These are phyloP conservation scores for Cepaea nemoralis DNA, from an alignment of 1,140 invertebrate species.

Conservation along the genomic window DNA sequence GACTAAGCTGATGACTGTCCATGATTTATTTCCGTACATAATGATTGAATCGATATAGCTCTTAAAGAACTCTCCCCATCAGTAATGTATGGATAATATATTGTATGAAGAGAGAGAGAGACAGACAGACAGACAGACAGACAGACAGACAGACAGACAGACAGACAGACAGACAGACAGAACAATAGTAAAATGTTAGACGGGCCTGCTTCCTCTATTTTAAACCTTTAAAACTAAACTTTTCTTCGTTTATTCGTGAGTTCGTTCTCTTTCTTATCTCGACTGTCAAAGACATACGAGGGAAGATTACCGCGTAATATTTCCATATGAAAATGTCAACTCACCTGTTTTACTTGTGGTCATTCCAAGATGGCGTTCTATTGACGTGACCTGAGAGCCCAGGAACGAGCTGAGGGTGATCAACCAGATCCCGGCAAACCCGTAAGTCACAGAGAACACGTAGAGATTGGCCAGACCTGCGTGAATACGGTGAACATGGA, in stretches of 20 bases:
- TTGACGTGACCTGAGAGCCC: slow-evolving; percentile 43
- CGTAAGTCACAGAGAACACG: slow-evolving; percentile 26
- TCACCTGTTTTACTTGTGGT: slow-evolving; percentile 41
- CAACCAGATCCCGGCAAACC: slow-evolving; percentile 23
- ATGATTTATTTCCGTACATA: too few species aligned
- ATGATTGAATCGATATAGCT: too few species aligned
- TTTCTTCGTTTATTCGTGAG: background rate
- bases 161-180: background rate
- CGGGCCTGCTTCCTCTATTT: background rate
- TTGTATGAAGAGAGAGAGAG: too few species aligned
- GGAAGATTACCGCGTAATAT: too few species aligned
- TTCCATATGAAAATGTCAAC: background rate
- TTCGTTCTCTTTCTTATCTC: background rate
- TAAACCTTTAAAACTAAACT: background rate
- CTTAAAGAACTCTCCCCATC: too few species aligned
- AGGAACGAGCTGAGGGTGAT: background rate
- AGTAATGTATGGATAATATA: too few species aligned
- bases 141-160: background rate
- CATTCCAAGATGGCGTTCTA: slow-evolving; percentile 47
- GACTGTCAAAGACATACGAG: background rate
- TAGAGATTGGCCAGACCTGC: background rate
- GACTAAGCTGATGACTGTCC: too few species aligned
- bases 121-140: too few species aligned
- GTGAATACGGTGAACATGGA: background rate
- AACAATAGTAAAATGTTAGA: too few species aligned